phyloP scores from a whole-genome alignment of 2,113 vertebrate species.

The Prunella himalayana region DNA sequence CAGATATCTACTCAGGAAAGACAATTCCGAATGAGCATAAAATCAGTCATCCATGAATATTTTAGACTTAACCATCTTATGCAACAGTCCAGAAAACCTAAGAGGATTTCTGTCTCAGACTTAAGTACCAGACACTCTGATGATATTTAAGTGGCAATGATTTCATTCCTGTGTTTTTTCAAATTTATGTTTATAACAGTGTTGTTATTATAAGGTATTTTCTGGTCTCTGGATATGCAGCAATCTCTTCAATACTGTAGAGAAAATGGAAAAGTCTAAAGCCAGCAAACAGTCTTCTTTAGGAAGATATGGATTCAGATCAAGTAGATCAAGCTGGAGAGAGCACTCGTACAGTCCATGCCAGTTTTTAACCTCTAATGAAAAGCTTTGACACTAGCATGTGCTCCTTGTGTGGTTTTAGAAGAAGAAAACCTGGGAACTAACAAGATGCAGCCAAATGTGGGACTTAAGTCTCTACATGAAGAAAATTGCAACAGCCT shows the following conservation, averaged over 20 bases:
- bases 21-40: background rate
- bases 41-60: background rate
- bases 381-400: background rate
- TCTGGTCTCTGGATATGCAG: background rate
- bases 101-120: background rate
- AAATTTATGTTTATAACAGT: background rate
- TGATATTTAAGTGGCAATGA: background rate
- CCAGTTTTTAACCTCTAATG: background rate
- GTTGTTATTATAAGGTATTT: background rate
- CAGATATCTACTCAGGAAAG: background rate
- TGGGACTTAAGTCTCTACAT: background rate
- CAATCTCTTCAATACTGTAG: background rate
- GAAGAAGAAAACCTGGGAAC: background rate
- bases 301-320: background rate
- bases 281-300: background rate
- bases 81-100: background rate
- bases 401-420: background rate
- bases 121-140: background rate
- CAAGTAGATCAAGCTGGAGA: background rate
- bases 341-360: background rate
- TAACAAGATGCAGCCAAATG: rapidly evolving
- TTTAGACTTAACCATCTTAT: background rate
- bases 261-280: background rate
- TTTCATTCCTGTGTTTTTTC: background rate
- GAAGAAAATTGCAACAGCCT: background rate